Evolutionary conservation across 2,113 vertebrate species (phyloP).

Genomic region (Phrynosoma blainvillii): DNA sequence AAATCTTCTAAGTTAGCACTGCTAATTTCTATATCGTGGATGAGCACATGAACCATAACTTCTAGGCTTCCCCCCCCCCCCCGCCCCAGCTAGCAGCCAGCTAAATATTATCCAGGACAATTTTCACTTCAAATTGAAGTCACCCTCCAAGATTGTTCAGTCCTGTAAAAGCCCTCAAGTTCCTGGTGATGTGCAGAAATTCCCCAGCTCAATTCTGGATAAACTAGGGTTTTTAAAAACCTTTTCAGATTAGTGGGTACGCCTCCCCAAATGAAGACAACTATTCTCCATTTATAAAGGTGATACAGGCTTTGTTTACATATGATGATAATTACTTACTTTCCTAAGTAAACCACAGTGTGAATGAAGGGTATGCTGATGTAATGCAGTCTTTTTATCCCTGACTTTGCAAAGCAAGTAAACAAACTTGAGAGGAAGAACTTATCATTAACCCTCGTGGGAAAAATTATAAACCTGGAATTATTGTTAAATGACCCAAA

Average conservation of each 20-base stretch:
- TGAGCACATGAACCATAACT: neutral
- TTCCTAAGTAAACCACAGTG: neutral
- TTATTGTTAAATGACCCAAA: no score
- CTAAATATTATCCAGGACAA: neutral
- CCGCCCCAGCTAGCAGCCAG: neutral
- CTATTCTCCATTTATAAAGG: no score
- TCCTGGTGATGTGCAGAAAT: neutral
- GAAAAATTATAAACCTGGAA: no score
- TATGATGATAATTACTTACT: no score
- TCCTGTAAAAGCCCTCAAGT: neutral
- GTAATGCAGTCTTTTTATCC: no score
- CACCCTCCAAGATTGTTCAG: neutral
- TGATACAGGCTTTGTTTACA: no score
- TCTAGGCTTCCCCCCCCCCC: no score
- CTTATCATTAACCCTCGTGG: neutral
- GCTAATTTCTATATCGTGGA: no score
- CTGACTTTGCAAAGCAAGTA: no score
- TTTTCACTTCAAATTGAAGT: neutral
- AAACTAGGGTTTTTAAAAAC: neutral
- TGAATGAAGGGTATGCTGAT: neutral
- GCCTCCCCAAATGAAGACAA: no score
- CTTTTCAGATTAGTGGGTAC: neutral
- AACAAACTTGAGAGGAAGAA: neutral
- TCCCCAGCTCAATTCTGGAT: neutral
- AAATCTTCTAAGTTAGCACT: neutral